These are phyloP conservation scores for Rhinichthys osculus DNA, from an alignment of 2,797 vertebrate genomes.

Conservation along the genomic window DNA sequence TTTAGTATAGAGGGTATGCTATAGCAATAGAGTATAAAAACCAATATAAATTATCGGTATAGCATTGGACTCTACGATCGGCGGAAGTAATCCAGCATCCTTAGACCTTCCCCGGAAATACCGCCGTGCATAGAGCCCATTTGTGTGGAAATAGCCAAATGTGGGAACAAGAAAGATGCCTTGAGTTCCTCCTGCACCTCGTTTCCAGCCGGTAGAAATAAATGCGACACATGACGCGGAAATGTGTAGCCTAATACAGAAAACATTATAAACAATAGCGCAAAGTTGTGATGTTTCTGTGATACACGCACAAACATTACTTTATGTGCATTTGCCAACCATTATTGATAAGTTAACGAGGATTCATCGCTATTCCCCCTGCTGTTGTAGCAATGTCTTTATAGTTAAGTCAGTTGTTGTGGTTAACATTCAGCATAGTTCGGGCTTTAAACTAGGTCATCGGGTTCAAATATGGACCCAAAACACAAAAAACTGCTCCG, in stretches of 20 bases:
- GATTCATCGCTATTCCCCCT: not conserved
- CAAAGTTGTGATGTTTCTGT: not conserved
- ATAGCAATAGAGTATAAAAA: no score
- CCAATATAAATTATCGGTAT: no score
- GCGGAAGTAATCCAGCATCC: no score
- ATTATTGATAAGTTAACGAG: not conserved
- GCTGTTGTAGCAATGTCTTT: not conserved
- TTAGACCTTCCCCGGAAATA: no score
- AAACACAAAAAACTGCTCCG: constrained; percentile 84
- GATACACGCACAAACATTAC: not conserved
- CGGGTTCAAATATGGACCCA: constrained; percentile 80
- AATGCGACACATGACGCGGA: constrained; percentile 20
- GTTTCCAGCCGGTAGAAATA: constrained; percentile 71
- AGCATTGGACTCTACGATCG: no score
- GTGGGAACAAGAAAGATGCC: not conserved
- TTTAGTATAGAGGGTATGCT: no score
- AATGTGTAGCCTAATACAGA: not conserved
- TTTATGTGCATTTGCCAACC: not conserved
- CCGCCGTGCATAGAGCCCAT: no score
- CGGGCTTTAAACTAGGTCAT: not conserved
- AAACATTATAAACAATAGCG: not conserved
- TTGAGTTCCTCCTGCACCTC: constrained; percentile 63
- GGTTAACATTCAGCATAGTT: not conserved
- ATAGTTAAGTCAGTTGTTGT: not conserved
- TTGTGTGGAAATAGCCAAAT: not conserved